Conservation (phyloP, 2,797 vertebrate genomes). For the Typhlichthys subterraneus region DNA sequence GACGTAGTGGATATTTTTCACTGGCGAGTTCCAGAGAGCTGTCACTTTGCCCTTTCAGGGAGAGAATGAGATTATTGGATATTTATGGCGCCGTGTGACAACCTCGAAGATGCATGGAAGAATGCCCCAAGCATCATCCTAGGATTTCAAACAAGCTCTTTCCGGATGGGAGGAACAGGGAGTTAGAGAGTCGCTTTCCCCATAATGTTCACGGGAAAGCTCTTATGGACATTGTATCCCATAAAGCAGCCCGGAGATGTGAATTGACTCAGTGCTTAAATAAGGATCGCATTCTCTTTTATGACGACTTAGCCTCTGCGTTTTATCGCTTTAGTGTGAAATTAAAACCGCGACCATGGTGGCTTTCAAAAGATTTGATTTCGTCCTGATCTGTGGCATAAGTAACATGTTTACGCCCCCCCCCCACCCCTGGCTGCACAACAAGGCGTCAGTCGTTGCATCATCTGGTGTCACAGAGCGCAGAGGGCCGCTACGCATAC, state of each 20-base stretch:
- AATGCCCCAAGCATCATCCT: slow-evolving; percentile 21
- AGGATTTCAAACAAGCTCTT: slow-evolving; percentile 36
- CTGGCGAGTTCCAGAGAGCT: slow-evolving; percentile 14
- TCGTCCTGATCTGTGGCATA: slow-evolving; percentile 5
- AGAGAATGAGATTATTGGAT: slow-evolving; percentile 39
- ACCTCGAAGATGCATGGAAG: slow-evolving; percentile 15
- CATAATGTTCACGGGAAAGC: slow-evolving; percentile 36
- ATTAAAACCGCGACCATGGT: slow-evolving; percentile 26
- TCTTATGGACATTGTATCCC: slow-evolving; percentile 37
- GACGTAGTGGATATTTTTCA: slow-evolving; percentile 26
- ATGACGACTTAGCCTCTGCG: slow-evolving; percentile 22
- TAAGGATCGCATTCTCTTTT: slow-evolving; percentile 43
- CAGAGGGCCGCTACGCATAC: slow-evolving; percentile 2
- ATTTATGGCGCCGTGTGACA: slow-evolving; percentile 42
- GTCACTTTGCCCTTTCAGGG: slow-evolving; percentile 45
- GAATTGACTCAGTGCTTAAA: slow-evolving; percentile 39
- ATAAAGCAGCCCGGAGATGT: slow-evolving; percentile 29
- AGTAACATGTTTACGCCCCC: slow-evolving; percentile 14
- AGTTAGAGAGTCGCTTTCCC: slow-evolving; percentile 46
- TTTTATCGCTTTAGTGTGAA: slow-evolving; percentile 44
- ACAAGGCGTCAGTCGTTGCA: slow-evolving; percentile 11
- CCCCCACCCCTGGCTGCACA: background rate
- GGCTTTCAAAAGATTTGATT: slow-evolving; percentile 53
- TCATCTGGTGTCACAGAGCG: slow-evolving; percentile 14
- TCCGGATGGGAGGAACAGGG: slow-evolving; percentile 14